Evolutionary conservation across 2,888 invertebrate genomes (phyloP).

Genomic region (Apotomis turbidana): DNA sequence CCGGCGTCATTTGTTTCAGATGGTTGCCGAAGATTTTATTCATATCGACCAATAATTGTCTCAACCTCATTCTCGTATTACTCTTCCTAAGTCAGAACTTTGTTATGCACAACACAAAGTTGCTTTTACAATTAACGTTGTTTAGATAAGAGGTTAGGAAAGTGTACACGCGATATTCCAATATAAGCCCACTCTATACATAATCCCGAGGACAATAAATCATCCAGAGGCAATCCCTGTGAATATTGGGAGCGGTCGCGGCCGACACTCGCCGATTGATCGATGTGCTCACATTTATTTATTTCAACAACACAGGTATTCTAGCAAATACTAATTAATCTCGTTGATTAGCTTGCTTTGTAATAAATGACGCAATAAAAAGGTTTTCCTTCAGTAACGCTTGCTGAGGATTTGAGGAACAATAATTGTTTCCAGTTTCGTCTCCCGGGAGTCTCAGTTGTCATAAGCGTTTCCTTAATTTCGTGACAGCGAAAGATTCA

Average conservation of each 20-base stretch:
- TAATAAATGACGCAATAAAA: not conserved
- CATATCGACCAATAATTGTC: constrained; percentile 30
- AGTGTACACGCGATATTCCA: constrained; percentile 27
- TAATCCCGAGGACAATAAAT: constrained; percentile 51
- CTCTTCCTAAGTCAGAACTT: not conserved
- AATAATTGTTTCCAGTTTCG: constrained; percentile 1
- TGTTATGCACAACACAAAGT: not conserved
- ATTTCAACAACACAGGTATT: constrained; percentile 44
- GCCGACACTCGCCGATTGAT: constrained; percentile 47
- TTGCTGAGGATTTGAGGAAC: not conserved
- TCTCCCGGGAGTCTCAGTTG: constrained; percentile 12
- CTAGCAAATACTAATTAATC: constrained; percentile 22
- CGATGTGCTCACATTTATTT: constrained; percentile 45
- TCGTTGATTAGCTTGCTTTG: constrained; percentile 11
- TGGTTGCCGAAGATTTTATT: constrained; percentile 41
- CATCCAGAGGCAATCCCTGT: constrained; percentile 49
- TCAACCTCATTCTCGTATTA: not conserved
- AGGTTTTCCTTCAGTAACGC: not conserved
- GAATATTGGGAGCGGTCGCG: constrained; percentile 48
- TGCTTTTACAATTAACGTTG: not conserved
- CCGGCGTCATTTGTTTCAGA: constrained; percentile 37
- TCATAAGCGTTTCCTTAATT: constrained; percentile 27
- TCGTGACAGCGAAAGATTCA: constrained; percentile 19
- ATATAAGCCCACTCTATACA: constrained; percentile 43
- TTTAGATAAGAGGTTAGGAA: constrained; percentile 12